phyloP scores from a whole-genome alignment of 2,888 invertebrate genomes.

The Drosophila testacea region DNA sequence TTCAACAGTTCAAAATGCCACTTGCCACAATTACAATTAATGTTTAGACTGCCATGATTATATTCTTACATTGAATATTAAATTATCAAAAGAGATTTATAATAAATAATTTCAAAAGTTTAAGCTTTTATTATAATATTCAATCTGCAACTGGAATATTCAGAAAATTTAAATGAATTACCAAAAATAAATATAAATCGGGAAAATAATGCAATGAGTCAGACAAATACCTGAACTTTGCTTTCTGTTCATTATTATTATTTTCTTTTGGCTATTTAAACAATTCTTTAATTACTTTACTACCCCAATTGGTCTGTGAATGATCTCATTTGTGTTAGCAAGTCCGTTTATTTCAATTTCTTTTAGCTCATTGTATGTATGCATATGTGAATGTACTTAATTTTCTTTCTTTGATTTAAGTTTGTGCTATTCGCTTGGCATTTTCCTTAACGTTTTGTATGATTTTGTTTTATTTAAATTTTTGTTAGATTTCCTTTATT shows the following conservation, averaged over 20 bases:
- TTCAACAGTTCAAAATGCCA: constrained; percentile 22
- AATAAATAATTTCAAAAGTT: too few species aligned
- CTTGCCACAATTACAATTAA: constrained; percentile 1
- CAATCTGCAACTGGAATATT: too few species aligned
- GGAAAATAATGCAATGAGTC: too few species aligned
- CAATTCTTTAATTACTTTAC: not conserved
- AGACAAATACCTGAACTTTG: too few species aligned
- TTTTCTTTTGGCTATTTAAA: too few species aligned
- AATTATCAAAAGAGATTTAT: too few species aligned
- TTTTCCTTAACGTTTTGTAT: constrained; percentile 40
- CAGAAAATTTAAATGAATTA: too few species aligned
- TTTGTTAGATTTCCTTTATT: constrained; percentile 41
- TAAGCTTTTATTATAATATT: too few species aligned
- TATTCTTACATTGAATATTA: too few species aligned
- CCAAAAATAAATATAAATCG: too few species aligned
- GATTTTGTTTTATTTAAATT: constrained; percentile 30
- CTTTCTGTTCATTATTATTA: not conserved
- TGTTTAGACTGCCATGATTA: not conserved
- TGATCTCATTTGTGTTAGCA: constrained; percentile 33
- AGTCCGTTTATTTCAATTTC: constrained; percentile 10
- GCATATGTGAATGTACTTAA: constrained; percentile 14
- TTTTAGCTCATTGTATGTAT: constrained; percentile 41
- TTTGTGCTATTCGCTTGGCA: constrained; percentile 48
- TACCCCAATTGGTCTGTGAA: constrained; percentile 23
- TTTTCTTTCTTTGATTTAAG: constrained; percentile 52